Percentiles rank a stretch among this genome's conserved stretches.
Evolutionary conservation across 1,140 invertebrate genomes (phyloP).

Genomic region (Hypsibius dujardini): DNA sequence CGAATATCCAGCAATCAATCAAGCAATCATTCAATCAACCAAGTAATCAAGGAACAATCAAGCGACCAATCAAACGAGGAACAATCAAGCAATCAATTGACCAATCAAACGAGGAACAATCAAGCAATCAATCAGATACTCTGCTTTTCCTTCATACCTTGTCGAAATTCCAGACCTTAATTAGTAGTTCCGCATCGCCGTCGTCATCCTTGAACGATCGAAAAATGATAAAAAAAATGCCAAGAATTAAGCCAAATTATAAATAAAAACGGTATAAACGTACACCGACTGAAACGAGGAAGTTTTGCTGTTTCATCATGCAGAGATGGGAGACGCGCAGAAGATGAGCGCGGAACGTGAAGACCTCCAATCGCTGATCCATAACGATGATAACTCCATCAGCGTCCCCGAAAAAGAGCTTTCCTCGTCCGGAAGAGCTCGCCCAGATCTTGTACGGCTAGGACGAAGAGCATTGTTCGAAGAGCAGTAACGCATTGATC

Average conservation of each 20-base stretch:
- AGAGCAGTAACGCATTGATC: too few relatives aligned
- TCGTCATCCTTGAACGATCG: conserved; percentile 52
- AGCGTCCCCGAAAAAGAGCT: conserved; percentile 59
- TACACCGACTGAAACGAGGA: conserved; percentile 65
- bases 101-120: too few relatives aligned
- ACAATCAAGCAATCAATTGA: too few relatives aligned
- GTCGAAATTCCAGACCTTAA: conserved; percentile 75
- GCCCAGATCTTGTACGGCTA: conserved; percentile 53
- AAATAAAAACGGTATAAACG: conserved; percentile 29
- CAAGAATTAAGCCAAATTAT: conserved; percentile 31
- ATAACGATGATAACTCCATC: conserved; percentile 58
- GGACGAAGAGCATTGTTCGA: conserved; percentile 22
- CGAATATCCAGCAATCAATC: too few relatives aligned
- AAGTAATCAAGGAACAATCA: too few relatives aligned
- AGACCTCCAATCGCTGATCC: conserved; percentile 51
- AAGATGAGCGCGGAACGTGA: conserved; percentile 59
- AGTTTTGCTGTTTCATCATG: conserved; percentile 57
- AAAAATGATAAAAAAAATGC: conserved; percentile 17
- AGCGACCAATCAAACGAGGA: too few relatives aligned
- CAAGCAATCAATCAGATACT: not conserved
- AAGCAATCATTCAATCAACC: too few relatives aligned
- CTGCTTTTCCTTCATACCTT: conserved; percentile 32
- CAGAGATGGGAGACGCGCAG: conserved; percentile 48
- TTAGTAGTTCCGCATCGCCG: conserved; percentile 52
- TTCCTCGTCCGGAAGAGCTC: conserved; percentile 59